Evolutionary conservation across 1,140 invertebrate genomes (phyloP).

Genomic region (Rhagoletis zephyria): DNA sequence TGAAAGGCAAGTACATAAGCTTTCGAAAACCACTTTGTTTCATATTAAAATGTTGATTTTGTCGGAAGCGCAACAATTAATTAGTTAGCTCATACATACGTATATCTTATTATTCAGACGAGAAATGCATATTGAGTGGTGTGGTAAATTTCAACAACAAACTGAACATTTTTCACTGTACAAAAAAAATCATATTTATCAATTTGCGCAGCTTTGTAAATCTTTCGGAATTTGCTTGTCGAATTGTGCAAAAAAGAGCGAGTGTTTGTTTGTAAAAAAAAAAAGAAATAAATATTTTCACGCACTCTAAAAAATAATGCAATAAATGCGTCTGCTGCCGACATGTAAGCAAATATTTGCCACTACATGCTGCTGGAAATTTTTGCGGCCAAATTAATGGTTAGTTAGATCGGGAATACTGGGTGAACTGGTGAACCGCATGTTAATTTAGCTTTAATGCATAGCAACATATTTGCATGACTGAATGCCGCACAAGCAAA

Average conservation of each 20-base stretch:
- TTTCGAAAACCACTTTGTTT: no score
- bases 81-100: no score
- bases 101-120: no score
- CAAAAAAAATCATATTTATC: no score
- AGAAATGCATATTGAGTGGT: no score
- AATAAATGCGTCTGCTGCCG: neutral
- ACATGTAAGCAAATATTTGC: neutral
- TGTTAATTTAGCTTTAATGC: slow-evolving; percentile 5
- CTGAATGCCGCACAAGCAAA: neutral
- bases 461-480: slow-evolving; percentile 8
- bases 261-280: neutral
- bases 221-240: neutral
- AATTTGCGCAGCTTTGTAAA: neutral
- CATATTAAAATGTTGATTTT: no score
- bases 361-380: neutral
- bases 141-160: no score
- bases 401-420: neutral
- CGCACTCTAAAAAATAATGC: neutral
- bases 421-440: neutral
- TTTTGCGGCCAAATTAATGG: slow-evolving; percentile 20
- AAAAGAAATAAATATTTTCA: no score
- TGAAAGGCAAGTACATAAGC: no score
- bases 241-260: neutral
- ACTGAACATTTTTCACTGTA: no score
- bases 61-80: no score